Evolutionary conservation across 2,888 invertebrate species (phyloP).

Genomic region (Amaurobius ferox): DNA sequence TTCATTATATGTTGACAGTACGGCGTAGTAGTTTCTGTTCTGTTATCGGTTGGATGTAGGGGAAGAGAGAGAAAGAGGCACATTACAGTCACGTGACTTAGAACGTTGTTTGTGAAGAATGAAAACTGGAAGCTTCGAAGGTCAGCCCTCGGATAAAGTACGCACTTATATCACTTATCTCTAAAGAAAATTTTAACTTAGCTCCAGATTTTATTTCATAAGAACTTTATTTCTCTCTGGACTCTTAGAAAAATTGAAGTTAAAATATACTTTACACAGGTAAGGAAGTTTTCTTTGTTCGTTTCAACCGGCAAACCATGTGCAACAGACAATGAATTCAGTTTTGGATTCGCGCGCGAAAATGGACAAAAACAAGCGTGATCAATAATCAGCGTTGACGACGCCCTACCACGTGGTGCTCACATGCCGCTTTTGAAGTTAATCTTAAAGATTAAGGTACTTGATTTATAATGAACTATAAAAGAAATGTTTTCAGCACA

Average conservation of each 20-base stretch:
- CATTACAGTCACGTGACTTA: slow-evolving; percentile 55
- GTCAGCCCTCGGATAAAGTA: slow-evolving; percentile 47
- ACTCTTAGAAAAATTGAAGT: not conserved
- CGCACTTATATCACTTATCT: slow-evolving; percentile 36
- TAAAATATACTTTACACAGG: not conserved
- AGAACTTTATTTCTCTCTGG: not conserved
- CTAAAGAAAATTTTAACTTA: not conserved
- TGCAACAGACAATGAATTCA: slow-evolving; percentile 25
- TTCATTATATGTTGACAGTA: not conserved
- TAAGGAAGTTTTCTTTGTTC: not conserved
- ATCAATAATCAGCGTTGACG: slow-evolving; percentile 38
- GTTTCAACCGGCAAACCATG: slow-evolving; percentile 16
- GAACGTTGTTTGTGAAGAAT: slow-evolving; percentile 48
- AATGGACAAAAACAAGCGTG: slow-evolving; percentile 27
- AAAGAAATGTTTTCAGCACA: not conserved
- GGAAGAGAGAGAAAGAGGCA: slow-evolving; percentile 26
- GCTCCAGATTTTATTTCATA: slow-evolving; percentile 14
- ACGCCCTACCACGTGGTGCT: slow-evolving; percentile 46
- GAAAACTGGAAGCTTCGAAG: slow-evolving; percentile 55
- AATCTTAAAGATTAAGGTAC: not conserved
- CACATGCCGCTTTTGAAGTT: slow-evolving; percentile 12
- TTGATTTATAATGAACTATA: slow-evolving; percentile 10
- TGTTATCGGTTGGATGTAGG: slow-evolving; percentile 34
- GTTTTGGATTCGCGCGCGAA: slow-evolving; percentile 53
- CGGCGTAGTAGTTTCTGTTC: slow-evolving; percentile 53